Conservation (phyloP, 1,140 invertebrate species). For the Drosophila leontia region DNA sequence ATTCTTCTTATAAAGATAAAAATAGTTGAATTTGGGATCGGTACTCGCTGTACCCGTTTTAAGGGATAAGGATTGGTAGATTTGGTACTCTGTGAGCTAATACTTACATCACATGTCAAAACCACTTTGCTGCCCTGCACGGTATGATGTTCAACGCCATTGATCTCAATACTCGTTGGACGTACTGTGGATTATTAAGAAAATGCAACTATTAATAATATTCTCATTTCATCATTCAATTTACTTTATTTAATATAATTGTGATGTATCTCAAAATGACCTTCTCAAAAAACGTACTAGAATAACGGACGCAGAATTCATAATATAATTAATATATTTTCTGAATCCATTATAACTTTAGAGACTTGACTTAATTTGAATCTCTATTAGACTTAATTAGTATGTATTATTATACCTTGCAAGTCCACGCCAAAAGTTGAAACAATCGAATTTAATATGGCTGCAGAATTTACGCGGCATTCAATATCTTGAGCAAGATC, state of each 20-base stretch:
- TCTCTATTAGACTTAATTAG: neutral
- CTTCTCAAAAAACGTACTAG: too few relatives aligned
- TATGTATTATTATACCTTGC: constrained; percentile 88
- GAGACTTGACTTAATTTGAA: neutral
- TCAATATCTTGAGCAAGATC: constrained; percentile 91
- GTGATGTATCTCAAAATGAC: neutral
- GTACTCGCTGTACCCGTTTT: neutral
- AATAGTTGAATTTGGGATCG: too few relatives aligned
- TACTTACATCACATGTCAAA: constrained; percentile 89
- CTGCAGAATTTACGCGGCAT: constrained; percentile 91
- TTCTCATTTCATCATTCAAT: neutral
- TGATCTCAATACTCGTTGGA: constrained; percentile 90
- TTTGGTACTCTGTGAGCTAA: too few relatives aligned
- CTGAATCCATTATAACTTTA: too few relatives aligned
- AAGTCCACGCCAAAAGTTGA: constrained; percentile 90
- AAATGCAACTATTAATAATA: constrained; percentile 6
- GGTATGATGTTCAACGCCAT: constrained; percentile 90
- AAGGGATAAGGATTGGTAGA: neutral
- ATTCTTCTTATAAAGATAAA: too few relatives aligned
- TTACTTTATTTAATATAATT: neutral
- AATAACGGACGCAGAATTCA: too few relatives aligned
- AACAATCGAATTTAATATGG: constrained; percentile 86
- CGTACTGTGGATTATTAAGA: constrained; percentile 87
- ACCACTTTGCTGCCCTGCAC: constrained; percentile 91
- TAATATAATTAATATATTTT: too few relatives aligned